Evolutionary conservation across 2,888 invertebrate genomes (phyloP).

Genomic region (Pyrgus malvae): DNA sequence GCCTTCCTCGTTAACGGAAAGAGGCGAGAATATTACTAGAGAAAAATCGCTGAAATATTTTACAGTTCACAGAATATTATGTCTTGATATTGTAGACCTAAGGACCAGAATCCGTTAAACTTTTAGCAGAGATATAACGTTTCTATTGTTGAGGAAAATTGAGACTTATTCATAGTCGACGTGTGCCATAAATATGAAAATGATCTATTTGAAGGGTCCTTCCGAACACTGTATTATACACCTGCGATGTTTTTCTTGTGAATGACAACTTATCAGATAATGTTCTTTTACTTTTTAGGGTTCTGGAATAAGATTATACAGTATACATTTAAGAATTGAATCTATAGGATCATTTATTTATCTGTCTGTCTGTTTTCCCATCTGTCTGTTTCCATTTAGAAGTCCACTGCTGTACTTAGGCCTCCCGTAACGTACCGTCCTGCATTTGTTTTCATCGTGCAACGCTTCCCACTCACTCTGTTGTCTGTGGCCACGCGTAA

Average conservation of each 20-base stretch:
- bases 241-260: background rate
- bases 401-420: too few relatives aligned
- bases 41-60: background rate
- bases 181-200: conserved; percentile 23
- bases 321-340: too few relatives aligned
- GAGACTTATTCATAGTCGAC: conserved; percentile 25
- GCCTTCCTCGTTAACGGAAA: conserved; percentile 16
- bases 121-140: background rate
- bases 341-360: too few relatives aligned
- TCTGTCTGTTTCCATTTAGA: too few relatives aligned
- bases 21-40: conserved; percentile 21
- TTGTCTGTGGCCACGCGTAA: too few relatives aligned
- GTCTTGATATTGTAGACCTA: background rate
- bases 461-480: too few relatives aligned
- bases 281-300: background rate
- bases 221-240: background rate
- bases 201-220: conserved; percentile 12
- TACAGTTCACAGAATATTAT: background rate
- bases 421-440: too few relatives aligned
- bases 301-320: too few relatives aligned
- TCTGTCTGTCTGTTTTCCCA: too few relatives aligned
- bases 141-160: background rate
- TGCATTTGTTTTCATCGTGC: too few relatives aligned
- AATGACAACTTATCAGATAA: conserved; percentile 11
- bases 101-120: background rate